These are phyloP conservation scores for Eulithis prunata DNA, from an alignment of 2,888 invertebrate genomes.

Conservation along the genomic window DNA sequence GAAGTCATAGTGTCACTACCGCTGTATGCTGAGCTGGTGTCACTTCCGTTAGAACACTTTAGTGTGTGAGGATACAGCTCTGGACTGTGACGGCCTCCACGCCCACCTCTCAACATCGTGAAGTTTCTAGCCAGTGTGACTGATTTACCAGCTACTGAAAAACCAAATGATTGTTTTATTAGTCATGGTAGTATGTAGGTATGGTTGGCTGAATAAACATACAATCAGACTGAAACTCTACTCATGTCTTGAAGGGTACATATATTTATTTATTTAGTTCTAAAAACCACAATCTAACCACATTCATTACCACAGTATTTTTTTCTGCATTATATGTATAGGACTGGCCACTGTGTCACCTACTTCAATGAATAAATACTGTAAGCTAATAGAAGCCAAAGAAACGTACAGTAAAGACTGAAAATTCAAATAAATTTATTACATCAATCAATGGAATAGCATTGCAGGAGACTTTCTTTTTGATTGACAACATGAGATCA, in stretches of 20 bases:
- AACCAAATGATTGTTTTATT: constrained; percentile 29
- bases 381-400: constrained; percentile 2
- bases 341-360: too few species aligned
- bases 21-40: constrained; percentile 98
- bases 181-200: constrained; percentile 7
- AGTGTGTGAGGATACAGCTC: constrained; percentile 95
- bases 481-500: constrained; percentile 39
- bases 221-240: neutral
- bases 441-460: constrained; percentile 42
- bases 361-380: neutral
- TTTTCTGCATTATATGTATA: neutral
- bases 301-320: neutral
- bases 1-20: constrained; percentile 98
- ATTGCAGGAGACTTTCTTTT: constrained; percentile 58
- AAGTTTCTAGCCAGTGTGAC: constrained; percentile 66
- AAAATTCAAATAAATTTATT: too few species aligned
- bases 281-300: neutral
- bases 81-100: constrained; percentile 86
- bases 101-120: constrained; percentile 85
- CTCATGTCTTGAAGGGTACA: neutral
- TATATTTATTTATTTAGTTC: neutral
- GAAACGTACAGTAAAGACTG: constrained; percentile 23
- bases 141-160: constrained; percentile 73
- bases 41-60: constrained; percentile 90
- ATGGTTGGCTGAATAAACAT: neutral